Base-by-base conservation (phyloP, 1,140 invertebrate species). In the Trissolcus basalis region DNA sequence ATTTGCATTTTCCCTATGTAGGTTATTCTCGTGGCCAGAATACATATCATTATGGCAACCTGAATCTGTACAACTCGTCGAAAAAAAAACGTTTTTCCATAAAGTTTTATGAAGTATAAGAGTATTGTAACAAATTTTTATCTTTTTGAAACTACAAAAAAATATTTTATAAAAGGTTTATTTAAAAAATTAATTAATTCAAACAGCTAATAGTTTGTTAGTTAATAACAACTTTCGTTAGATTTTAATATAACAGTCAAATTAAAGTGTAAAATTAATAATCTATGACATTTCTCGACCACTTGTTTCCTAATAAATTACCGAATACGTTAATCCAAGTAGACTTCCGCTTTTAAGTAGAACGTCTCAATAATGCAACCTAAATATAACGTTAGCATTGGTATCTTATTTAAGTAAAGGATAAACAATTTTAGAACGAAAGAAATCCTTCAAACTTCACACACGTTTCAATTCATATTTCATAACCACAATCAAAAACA, bases 351-450 rank as follows among this genome's bases (percentile, higher is more conserved):
- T 67, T n/a, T 41, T 74, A 74, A 74, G 70, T 74, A 58, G 70
- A 74, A 74, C 63, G 35, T 74, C 70, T 74, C 70, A 74, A 74
- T 74, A 51, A 43, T 74, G 50, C 70, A 73, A 67, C 61, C 70
- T 73, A 73, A 54, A 65, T 65, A 54, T 7, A 0, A 0, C 9
- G 48, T 35, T 49, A 53, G 54, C 53, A 64, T 59, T 59, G 56
- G n/a, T 60, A 70, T 48, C 35, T 27, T 12, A 15, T 51, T 36
- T 14, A 12, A n/a, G 4, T 56, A 13, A 41, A 15, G 48, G 16
- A 43, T 58, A 65, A 65, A 65, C 13, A 65, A 54, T 32, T 39
- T n/a, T n/a, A n/a, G n/a, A n/a, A n/a, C n/a, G n/a, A 27, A 27
- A 27, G 1, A 27, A 27, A 27, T 27, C 19, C 1, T 6, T 27